Conservation (phyloP, 2,888 invertebrate species). For the Coremacera marginata region DNA sequence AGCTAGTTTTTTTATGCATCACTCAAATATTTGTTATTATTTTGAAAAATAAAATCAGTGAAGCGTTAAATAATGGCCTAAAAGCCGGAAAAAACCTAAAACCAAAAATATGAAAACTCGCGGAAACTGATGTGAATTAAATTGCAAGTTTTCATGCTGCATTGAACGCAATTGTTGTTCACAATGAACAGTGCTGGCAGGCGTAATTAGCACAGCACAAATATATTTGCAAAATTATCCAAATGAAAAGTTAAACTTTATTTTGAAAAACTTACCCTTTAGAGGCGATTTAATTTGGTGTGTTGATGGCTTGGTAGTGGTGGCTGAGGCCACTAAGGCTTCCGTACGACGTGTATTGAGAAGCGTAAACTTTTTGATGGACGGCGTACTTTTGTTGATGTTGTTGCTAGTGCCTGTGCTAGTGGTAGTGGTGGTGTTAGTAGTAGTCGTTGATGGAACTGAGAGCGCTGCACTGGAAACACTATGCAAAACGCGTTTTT, state of each 20-base stretch:
- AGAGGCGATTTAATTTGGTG: slow-evolving; percentile 40
- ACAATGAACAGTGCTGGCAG: too few species aligned
- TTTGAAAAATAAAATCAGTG: not conserved
- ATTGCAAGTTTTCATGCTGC: too few species aligned
- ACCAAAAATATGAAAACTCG: not conserved
- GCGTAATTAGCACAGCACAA: not conserved
- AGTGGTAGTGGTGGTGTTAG: slow-evolving; percentile 44
- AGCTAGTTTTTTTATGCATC: too few species aligned
- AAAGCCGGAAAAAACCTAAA: not conserved
- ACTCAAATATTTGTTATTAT: too few species aligned
- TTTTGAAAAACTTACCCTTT: slow-evolving; percentile 45
- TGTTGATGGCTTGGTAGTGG: slow-evolving; percentile 1
- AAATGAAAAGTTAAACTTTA: not conserved
- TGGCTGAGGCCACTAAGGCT: not conserved
- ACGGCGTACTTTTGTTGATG: slow-evolving; percentile 54
- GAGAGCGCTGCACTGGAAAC: slow-evolving; percentile 42
- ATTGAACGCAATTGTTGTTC: too few species aligned
- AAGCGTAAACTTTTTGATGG: slow-evolving; percentile 53
- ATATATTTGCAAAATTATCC: not conserved
- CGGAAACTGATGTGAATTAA: too few species aligned
- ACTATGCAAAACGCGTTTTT: slow-evolving; percentile 46
- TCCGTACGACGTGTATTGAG: slow-evolving; percentile 44
- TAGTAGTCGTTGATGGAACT: slow-evolving; percentile 31
- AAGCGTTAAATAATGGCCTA: not conserved
- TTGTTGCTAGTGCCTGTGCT: slow-evolving; percentile 49